phyloP scores from a whole-genome alignment of 1,140 invertebrate genomes.

The Plectus sambesii region DNA sequence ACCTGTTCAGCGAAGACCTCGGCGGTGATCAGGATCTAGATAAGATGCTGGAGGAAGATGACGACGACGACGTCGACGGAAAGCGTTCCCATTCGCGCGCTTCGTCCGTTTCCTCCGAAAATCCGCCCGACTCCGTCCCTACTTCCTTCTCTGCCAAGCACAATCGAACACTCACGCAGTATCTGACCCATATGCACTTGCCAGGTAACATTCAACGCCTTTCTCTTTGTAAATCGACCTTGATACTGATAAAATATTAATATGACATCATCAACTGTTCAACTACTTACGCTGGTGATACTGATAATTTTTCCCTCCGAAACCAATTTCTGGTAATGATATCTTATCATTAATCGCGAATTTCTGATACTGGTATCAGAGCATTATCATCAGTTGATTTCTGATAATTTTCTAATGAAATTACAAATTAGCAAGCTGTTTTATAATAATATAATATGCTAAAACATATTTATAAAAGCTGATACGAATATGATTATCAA shows the following conservation, averaged over 20 bases:
- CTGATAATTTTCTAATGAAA: too few relatives aligned
- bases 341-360: conserved; percentile 3
- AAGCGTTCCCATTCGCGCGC: conserved; percentile 23
- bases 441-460: too few relatives aligned
- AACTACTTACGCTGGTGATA: too few relatives aligned
- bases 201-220: conserved; percentile 60
- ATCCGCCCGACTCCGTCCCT: conserved; percentile 28
- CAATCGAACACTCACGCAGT: conserved; percentile 59
- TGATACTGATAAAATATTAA: too few relatives aligned
- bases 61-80: conserved; percentile 20
- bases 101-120: conserved; percentile 22
- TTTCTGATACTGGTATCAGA: not conserved
- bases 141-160: conserved; percentile 46
- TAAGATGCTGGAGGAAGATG: conserved; percentile 49
- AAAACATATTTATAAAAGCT: too few relatives aligned
- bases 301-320: too few relatives aligned
- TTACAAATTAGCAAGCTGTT: too few relatives aligned
- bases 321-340: too few relatives aligned
- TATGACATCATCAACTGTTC: too few relatives aligned
- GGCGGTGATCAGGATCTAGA: conserved; percentile 57
- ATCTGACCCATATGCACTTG: conserved; percentile 87
- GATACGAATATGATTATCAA: too few relatives aligned
- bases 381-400: too few relatives aligned
- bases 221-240: too few relatives aligned
- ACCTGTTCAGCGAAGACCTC: conserved; percentile 42